Base-by-base conservation (phyloP, 2,113 vertebrate genomes). In the Irena cyanogastra region DNA sequence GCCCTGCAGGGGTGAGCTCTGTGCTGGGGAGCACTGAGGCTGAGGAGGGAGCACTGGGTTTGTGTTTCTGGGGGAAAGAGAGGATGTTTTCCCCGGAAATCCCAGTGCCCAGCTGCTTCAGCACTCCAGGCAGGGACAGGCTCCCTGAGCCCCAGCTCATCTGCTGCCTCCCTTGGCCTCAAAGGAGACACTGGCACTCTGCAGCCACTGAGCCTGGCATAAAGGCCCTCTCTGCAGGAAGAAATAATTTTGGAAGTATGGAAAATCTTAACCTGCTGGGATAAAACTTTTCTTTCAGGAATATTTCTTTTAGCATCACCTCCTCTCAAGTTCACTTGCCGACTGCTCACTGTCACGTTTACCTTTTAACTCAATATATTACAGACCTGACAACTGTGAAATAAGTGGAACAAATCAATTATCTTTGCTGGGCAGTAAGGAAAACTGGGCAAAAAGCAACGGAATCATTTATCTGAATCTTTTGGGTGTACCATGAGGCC, bases 191-290 rank as follows among this genome's bases (percentile, higher is more conserved):
- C 19, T 49, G 77, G 53, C 31, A 63, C 52, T 24, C 47, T 28
- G 13, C 2, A 6, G 54, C 41, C 59, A 39, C 50, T 0, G 0
- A 54, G 20, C 17, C 42, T 37, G 57, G 41, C n/a, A 76, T 45
- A 66, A 41, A 39, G 14, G 28, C 21, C 19, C 10, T 68, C 69
- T 83, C 44, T 80, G 37, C 20, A 57, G 66, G 42, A 72, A 31
- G 14, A 79, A 74, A 65, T 28, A 4, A 4, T 50, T 90, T 50
- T 41, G 59, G 60, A 74, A 92, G 52, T 6, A 39, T 18, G 39
- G 50, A 74, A 19, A 42, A 59, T 15, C 65, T 80, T 50, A 53
- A 61, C 22, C 45, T 87, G 61, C 60, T 71, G 53, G 33, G 54
- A 33, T 61, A 50, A 76, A 88, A 33, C 4, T 87, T 75, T 45